These are phyloP conservation scores for Equus przewalskii DNA, from an alignment of 2,113 vertebrate genomes.

Conservation along the genomic window DNA sequence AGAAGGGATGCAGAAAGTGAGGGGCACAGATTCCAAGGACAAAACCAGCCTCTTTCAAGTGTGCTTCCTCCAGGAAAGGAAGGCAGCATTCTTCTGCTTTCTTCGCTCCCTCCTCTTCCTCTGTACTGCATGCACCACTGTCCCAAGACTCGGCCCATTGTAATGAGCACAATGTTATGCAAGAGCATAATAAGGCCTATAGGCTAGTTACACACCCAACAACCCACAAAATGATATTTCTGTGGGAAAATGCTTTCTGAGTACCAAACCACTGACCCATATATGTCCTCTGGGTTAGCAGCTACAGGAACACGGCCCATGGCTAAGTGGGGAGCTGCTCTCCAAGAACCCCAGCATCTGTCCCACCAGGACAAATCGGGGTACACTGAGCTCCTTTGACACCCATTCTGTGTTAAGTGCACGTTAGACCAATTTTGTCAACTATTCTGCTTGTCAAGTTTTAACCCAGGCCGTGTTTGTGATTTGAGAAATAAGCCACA, in stretches of 20 bases:
- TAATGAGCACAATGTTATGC: background rate
- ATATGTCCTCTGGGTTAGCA: background rate
- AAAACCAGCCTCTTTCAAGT: too few relatives aligned
- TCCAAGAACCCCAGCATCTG: background rate
- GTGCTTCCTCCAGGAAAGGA: too few relatives aligned
- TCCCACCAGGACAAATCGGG: background rate
- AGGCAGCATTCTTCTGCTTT: too few relatives aligned
- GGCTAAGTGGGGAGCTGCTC: background rate
- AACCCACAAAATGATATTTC: fast-evolving
- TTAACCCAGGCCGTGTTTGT: fast-evolving
- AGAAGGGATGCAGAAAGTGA: too few relatives aligned
- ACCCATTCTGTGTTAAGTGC: fast-evolving
- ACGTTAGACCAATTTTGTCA: background rate
- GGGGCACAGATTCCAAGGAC: too few relatives aligned
- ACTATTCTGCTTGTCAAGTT: background rate
- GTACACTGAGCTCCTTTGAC: background rate
- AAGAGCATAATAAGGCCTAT: background rate
- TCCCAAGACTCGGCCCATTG: background rate
- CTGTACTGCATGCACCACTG: fast-evolving
- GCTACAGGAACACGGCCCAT: background rate
- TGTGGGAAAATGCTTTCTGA: background rate
- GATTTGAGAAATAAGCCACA: background rate
- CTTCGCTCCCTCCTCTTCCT: background rate
- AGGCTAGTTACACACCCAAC: background rate
- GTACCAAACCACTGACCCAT: background rate